phyloP scores from a whole-genome alignment of 2,113 vertebrate species.

The Ginglymostoma cirratum region DNA sequence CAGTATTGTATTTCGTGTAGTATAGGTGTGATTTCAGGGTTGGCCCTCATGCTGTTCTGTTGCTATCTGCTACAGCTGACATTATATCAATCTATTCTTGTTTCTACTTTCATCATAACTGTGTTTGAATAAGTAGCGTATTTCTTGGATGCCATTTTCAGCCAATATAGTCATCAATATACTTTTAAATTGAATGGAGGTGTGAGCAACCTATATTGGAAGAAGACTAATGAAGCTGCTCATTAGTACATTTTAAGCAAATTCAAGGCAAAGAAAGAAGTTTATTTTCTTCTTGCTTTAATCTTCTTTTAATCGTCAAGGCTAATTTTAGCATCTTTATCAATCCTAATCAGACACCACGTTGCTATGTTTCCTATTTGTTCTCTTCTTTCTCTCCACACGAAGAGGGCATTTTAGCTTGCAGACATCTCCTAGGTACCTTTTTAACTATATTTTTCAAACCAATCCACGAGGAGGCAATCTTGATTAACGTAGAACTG shows the following conservation, averaged over 20 bases:
- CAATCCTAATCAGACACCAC: not conserved
- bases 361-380: not conserved
- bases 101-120: not conserved
- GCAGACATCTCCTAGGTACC: not conserved
- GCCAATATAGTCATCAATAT: not conserved
- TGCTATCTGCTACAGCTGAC: not conserved
- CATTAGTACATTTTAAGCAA: not conserved
- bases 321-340: not conserved
- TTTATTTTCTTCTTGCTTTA: not conserved
- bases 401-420: not conserved
- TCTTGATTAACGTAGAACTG: not conserved
- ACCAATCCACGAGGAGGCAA: not conserved
- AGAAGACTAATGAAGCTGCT: not conserved
- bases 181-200: not conserved
- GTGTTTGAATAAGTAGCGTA: slow-evolving; percentile 1
- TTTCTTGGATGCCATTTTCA: not conserved
- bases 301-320: not conserved
- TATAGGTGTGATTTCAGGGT: not conserved
- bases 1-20: not conserved
- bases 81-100: not conserved
- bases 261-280: not conserved
- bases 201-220: not conserved
- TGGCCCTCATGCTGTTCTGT: not conserved
- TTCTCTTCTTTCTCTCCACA: no score
- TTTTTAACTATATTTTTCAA: not conserved